phyloP scores from a whole-genome alignment of 2,888 invertebrate genomes.

The Caenorhabditis wallacei region DNA sequence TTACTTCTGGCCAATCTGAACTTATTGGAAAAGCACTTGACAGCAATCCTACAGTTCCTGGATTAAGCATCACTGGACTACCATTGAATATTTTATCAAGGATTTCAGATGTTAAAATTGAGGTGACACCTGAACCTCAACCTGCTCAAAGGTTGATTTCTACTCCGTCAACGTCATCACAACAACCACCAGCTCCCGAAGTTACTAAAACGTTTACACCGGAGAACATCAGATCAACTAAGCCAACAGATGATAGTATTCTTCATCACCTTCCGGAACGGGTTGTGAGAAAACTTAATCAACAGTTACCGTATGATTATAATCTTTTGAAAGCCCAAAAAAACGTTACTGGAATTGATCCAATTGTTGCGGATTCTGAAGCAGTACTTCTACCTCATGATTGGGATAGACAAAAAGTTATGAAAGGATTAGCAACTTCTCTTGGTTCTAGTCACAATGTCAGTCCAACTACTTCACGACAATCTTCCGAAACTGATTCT shows the following conservation, averaged over 20 bases:
- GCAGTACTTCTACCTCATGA: constrained; percentile 9
- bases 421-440: constrained; percentile 6
- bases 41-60: too few species aligned
- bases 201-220: not conserved
- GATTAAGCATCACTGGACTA: not conserved
- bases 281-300: constrained; percentile 32
- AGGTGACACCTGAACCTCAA: not conserved
- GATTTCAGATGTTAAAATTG: not conserved
- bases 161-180: not conserved
- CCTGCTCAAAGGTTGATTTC: not conserved
- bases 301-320: not conserved
- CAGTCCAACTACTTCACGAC: constrained; percentile 69
- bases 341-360: constrained; percentile 34
- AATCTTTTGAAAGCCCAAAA: constrained; percentile 1
- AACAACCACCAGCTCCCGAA: not conserved
- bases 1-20: not conserved
- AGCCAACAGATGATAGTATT: not conserved
- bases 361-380: constrained; percentile 33
- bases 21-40: too few species aligned
- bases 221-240: too few species aligned
- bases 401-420: constrained; percentile 37
- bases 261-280: constrained; percentile 42
- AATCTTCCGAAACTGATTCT: constrained; percentile 70
- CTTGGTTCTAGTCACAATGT: constrained; percentile 26
- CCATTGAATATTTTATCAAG: not conserved